Conservation (phyloP, 1,140 invertebrate species). For the Portunus trituberculatus region DNA sequence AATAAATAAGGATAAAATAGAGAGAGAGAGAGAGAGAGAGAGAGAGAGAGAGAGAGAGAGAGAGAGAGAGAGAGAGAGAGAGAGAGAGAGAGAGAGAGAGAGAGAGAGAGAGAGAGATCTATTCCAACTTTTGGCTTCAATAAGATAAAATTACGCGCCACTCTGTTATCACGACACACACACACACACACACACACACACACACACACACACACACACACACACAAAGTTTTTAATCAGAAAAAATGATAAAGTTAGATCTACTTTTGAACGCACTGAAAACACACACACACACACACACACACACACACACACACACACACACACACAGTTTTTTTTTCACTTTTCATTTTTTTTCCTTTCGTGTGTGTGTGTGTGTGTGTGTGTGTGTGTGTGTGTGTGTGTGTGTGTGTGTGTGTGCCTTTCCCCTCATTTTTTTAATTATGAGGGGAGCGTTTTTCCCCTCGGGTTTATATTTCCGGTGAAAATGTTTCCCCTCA, state of each 20-base stretch:
- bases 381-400: background rate
- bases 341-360: background rate
- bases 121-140: constrained; percentile 12
- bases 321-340: background rate
- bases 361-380: background rate
- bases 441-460: constrained; percentile 13
- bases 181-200: constrained; percentile 48
- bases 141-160: constrained; percentile 2
- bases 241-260: constrained; percentile 5
- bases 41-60: constrained; percentile 31
- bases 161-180: background rate
- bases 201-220: constrained; percentile 48
- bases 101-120: constrained; percentile 31
- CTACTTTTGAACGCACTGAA: constrained; percentile 18
- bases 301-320: too few species aligned
- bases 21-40: constrained; percentile 36
- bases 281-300: background rate
- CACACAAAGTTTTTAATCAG: constrained; percentile 33
- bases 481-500: background rate
- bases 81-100: constrained; percentile 39
- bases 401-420: too few species aligned
- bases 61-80: constrained; percentile 18
- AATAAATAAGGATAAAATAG: background rate
- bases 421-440: background rate
- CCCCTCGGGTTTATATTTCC: background rate